Base-by-base conservation (phyloP, 2,797 vertebrate species). In the Myotis findleyi region DNA sequence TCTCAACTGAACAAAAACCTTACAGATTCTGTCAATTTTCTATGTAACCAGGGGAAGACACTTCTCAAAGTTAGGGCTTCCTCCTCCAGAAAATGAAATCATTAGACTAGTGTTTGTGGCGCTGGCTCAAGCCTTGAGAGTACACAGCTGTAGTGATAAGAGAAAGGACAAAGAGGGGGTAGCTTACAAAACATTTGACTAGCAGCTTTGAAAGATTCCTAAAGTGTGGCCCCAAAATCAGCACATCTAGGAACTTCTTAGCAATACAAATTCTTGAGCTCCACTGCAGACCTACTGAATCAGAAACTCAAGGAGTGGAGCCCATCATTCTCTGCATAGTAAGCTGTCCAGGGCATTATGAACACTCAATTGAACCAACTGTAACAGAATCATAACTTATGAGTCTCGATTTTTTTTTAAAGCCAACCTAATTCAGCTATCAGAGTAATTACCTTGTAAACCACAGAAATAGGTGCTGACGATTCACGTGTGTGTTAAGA, bases 391-490 rank as follows among this genome's bases (percentile, higher is more conserved):
- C 94, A 98, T 97, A 94, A 96, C 87, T 77, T 81, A 97, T 96
- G 95, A 97, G 85, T 98, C 96, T 95, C 27, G 20, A 75, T 41
- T 87, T 91, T 86, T 86, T 96, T 92, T 84, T 64, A 87, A 75
- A 84, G 27, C 18, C 55, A 97, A 97, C 92, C 69, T 73, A 93
- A 93, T 93, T 98, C 97, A 82, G 25, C 98, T 97, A 97, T 96
- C 96, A 89, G 94, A 96, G 93, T 94, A 95, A 98, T 98, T 97
- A 97, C 72, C 38, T 86, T 96, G 94, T 96, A 97, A 98, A 97
- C 92, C 89, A 84, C 94, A 95, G 82, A 96, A 97, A 97, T 94
- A 98, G 97, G 98, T 96, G 96, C 36, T 90, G 89, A 27, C 3
- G 21, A 96, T 95, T 96, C 36, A 6, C 95, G 71, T 75, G 96